A percentile compares a stretch with the other conserved stretches of the same genome.
Evolutionary conservation across 2,113 vertebrate genomes (phyloP).

Genomic region (Oreochromis spilurus): DNA sequence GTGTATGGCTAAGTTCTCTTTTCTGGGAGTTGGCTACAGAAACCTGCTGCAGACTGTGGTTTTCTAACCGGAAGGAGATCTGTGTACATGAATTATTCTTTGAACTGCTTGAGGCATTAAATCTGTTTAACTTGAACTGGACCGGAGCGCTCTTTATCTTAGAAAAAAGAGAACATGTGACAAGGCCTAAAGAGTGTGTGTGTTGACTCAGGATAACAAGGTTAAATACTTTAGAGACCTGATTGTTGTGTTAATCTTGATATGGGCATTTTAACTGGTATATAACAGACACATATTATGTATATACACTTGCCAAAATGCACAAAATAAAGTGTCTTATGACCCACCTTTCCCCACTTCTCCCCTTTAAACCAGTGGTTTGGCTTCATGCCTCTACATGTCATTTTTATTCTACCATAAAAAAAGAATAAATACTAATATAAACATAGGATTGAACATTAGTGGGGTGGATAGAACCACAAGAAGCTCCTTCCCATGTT

Average conservation of each 20-base stretch:
- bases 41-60: not conserved
- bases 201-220: not conserved
- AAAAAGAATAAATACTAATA: not conserved
- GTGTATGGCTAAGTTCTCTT: not conserved
- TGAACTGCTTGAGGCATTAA: not conserved
- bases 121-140: not conserved
- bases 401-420: not conserved
- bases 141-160: not conserved
- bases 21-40: not conserved
- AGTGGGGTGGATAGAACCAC: fast-evolving
- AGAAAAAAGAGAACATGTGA: not conserved
- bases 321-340: not conserved
- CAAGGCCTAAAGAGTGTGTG: not conserved
- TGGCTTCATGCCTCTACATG: not conserved
- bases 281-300: not conserved
- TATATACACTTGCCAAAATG: not conserved
- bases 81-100: not conserved
- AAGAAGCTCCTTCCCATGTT: not conserved
- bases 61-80: not conserved
- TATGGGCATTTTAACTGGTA: not conserved
- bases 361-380: not conserved
- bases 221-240: not conserved
- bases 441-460: not conserved
- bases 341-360: not conserved
- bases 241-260: not conserved